phyloP scores from a whole-genome alignment of 2,797 vertebrate species.

The Denticeps clupeoides region DNA sequence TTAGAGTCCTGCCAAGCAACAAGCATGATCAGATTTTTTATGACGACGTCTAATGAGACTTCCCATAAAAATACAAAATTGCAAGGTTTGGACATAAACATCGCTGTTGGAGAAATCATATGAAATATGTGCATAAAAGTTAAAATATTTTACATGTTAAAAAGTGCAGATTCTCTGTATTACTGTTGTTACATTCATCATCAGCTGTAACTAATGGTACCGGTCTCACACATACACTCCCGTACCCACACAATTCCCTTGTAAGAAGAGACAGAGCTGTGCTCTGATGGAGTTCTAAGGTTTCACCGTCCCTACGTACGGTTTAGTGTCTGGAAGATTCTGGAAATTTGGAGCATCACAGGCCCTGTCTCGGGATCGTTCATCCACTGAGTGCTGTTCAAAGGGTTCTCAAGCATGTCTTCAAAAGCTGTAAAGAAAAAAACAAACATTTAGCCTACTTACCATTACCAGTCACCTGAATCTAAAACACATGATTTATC shows the following conservation, averaged over 20 bases:
- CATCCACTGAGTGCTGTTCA: conserved; percentile 99
- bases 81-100: too few relatives aligned
- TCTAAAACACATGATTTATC: too few relatives aligned
- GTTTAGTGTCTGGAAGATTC: conserved; percentile 98
- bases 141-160: too few relatives aligned
- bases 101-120: too few relatives aligned
- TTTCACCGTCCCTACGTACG: conserved; percentile 77
- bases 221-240: conserved; percentile 28
- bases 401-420: conserved; percentile 97
- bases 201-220: conserved; percentile 44
- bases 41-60: too few relatives aligned
- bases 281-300: conserved; percentile 37
- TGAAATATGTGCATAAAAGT: too few relatives aligned
- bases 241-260: conserved; percentile 25
- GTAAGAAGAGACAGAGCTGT: conserved; percentile 17
- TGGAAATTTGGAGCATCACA: conserved; percentile 97
- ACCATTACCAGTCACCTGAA: too few relatives aligned
- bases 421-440: conserved; percentile 73
- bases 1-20: too few relatives aligned
- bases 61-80: too few relatives aligned
- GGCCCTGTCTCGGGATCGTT: conserved; percentile 95
- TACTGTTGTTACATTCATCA: conserved; percentile 39
- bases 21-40: too few relatives aligned
- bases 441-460: too few relatives aligned
- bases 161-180: conserved; percentile 35